These are phyloP conservation scores for Moxostoma hubbsi DNA, from an alignment of 2,797 vertebrate species.

Conservation along the genomic window DNA sequence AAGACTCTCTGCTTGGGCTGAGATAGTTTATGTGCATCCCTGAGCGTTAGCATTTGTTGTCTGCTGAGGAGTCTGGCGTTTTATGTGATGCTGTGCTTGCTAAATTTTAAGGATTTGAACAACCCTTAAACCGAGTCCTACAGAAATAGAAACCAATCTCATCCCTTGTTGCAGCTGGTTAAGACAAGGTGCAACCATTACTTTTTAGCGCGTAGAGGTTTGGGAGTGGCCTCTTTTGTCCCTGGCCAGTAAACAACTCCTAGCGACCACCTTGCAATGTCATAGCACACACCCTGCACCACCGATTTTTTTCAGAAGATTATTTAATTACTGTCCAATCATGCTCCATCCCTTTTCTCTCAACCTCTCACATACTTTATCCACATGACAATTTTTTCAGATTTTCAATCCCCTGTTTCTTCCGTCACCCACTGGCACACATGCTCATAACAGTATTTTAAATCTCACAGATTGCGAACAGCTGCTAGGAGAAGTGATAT, in stretches of 20 bases:
- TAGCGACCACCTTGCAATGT: no score
- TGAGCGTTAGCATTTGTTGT: not conserved
- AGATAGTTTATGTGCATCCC: conserved; percentile 8
- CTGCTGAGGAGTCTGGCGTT: not conserved
- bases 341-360: not conserved
- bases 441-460: not conserved
- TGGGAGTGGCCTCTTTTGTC: no score
- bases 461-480: not conserved
- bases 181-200: no score
- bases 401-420: conserved; percentile 1
- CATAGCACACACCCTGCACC: no score
- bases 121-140: no score
- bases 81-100: not conserved
- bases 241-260: no score
- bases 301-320: no score
- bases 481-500: conserved; percentile 8
- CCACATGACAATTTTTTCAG: not conserved
- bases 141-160: not conserved
- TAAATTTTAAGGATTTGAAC: no score
- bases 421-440: not conserved
- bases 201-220: no score
- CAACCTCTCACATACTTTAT: not conserved
- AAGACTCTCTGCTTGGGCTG: conserved; percentile 29
- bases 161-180: no score
- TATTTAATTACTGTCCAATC: conserved; percentile 17